Evolutionary conservation across 2,113 vertebrate genomes (phyloP).

Genomic region (Muntiacus muntjak): DNA sequence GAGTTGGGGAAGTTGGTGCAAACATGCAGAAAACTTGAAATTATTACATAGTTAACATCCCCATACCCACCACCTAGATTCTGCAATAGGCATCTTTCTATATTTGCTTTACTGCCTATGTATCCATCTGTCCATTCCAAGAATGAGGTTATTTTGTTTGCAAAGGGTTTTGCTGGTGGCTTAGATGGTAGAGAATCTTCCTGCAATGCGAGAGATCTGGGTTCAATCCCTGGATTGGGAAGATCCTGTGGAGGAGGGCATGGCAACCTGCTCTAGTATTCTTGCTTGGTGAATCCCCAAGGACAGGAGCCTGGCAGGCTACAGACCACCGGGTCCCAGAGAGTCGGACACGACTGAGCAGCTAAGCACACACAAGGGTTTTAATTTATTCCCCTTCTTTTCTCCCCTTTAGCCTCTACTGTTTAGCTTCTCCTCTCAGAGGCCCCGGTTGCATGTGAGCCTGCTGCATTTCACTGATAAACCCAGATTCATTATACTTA

Average conservation of each 20-base stretch:
- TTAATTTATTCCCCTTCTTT: background rate
- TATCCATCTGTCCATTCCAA: background rate
- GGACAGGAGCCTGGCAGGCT: background rate
- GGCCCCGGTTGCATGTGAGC: background rate
- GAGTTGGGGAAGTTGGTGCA: background rate
- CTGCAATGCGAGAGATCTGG: background rate
- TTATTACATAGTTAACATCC: background rate
- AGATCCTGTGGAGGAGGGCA: background rate
- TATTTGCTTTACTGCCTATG: background rate
- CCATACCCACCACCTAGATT: background rate
- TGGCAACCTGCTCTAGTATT: background rate
- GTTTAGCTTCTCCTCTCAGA: background rate
- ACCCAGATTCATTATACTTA: background rate
- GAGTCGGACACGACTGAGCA: background rate
- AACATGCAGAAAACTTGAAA: background rate
- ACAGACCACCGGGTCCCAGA: background rate
- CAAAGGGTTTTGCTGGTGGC: background rate
- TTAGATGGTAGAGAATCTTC: background rate
- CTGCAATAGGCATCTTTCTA: background rate
- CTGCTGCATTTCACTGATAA: background rate
- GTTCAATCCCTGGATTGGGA: background rate
- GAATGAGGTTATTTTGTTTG: background rate
- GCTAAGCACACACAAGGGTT: background rate
- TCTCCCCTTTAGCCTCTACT: background rate
- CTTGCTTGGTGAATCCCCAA: background rate